Base-by-base conservation (phyloP, 1,140 invertebrate genomes). In the Choristoneura fumiferana region DNA sequence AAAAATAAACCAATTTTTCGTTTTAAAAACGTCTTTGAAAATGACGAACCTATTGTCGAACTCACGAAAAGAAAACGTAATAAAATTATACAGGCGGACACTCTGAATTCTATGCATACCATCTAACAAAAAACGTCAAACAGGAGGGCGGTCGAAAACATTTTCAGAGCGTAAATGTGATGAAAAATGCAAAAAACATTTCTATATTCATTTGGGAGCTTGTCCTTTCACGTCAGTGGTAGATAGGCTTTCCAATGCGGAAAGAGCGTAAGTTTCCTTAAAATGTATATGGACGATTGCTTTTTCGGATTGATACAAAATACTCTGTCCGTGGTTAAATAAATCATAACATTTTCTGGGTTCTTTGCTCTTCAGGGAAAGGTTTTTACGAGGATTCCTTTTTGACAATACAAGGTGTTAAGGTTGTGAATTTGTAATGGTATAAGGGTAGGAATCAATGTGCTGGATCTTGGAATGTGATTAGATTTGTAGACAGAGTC, bases 301-400 rank as follows among this genome's bases (percentile, higher is more conserved):
- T 15, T 35, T 36, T 34, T 36, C 5, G 29, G 52, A 33, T 54
- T 14, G 34, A 6, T 36, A 29, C n/a, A n/a, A 12, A n/a, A 17
- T 22, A 49, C 18, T 13, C 17, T 49, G 43, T 49, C 57, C 36
- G 39, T 45, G 13, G 34, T 76, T 76, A 73, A 73, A 78, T 78
- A 78, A 78, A 78, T 78, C 76, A 78, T 78, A 73, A 78, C 76
- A 74, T 78, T 60, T 71, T 59, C 45, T 60, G 59, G 65, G 62
- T 65, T 63, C 33, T 53, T 9, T 63, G 22, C 66, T 60, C 69
- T 67, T 63, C 55, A 10, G 35, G 73, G 76, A 71, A 69, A 74
- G 69, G 73, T 76, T 78, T 78, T 78, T n/a, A 76, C 74, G 76
- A 76, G 73, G 62, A 65, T 72, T 67, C 58, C 58, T 65, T 62